Evolutionary conservation across 2,888 invertebrate species (phyloP).

Genomic region (Dryocosmus kuriphilus): DNA sequence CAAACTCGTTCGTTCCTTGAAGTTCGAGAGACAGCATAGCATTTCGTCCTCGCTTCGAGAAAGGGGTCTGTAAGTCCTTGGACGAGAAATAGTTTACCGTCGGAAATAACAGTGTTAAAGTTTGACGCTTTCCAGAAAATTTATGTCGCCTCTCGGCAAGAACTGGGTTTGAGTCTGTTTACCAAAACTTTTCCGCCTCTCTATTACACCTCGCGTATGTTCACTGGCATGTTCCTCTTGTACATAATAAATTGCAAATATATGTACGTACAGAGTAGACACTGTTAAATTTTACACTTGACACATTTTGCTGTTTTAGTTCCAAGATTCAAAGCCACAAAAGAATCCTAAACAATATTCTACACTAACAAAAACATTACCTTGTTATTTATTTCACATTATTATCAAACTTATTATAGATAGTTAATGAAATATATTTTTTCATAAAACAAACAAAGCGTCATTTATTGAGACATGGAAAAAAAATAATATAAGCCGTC

Average conservation of each 20-base stretch:
- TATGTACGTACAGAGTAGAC: background rate
- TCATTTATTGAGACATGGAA: no score
- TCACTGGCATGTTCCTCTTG: background rate
- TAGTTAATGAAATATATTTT: no score
- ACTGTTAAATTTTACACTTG: background rate
- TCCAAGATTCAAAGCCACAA: background rate
- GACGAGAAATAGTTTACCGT: slow-evolving; percentile 48
- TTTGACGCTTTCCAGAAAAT: slow-evolving; percentile 56
- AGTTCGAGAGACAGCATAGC: background rate
- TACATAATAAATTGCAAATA: background rate
- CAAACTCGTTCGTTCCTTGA: no score
- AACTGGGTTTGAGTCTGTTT: slow-evolving; percentile 13
- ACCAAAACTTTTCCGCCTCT: slow-evolving; percentile 13
- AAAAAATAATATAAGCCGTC: no score
- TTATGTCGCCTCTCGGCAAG: slow-evolving; percentile 43
- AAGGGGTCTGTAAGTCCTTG: slow-evolving; percentile 5
- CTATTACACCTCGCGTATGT: background rate
- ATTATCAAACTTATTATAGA: no score
- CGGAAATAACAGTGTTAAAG: slow-evolving; percentile 56
- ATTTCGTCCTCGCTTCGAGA: background rate
- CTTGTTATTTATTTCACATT: no score
- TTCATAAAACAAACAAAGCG: no score
- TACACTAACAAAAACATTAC: background rate
- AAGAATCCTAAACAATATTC: background rate
- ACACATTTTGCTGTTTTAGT: background rate